A percentile compares a stretch with the other conserved stretches of the same genome.
These are phyloP conservation scores for Nylanderia fulva DNA, from an alignment of 1,140 invertebrate species.

Conservation along the genomic window DNA sequence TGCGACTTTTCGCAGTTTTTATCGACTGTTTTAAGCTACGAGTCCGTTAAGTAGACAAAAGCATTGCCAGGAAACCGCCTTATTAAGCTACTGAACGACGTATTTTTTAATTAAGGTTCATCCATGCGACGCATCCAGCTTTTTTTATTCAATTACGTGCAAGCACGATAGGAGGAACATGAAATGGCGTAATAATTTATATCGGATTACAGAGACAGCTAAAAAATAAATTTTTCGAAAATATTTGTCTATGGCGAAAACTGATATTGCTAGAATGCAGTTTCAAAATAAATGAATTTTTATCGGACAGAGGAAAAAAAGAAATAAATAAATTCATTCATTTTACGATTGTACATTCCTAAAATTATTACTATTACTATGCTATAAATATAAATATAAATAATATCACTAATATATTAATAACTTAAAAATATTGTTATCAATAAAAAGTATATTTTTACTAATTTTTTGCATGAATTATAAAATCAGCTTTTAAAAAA, in stretches of 20 bases:
- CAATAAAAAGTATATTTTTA: not conserved
- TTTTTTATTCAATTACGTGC: slow-evolving; percentile 41
- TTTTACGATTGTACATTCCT: not conserved
- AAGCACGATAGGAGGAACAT: not conserved
- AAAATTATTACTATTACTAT: no score
- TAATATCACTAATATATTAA: no score
- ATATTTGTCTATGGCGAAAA: not conserved
- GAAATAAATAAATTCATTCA: not conserved
- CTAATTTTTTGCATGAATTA: not conserved
- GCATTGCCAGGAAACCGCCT: slow-evolving; percentile 30
- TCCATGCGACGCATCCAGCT: not conserved
- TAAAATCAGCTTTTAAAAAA: no score
- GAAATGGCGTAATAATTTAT: not conserved
- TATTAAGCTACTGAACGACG: slow-evolving; percentile 44
- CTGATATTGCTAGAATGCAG: not conserved
- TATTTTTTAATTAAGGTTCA: slow-evolving; percentile 69
- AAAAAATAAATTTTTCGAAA: not conserved
- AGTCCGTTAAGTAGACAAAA: slow-evolving; percentile 47
- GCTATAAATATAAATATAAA: no score
- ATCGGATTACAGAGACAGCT: not conserved
- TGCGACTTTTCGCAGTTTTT: slow-evolving; percentile 53
- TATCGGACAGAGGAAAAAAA: not conserved
- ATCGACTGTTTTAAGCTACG: slow-evolving; percentile 40
- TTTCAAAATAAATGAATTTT: not conserved
- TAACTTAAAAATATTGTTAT: no score